Percentiles rank a stretch among this genome's conserved stretches.
Evolutionary conservation across 2,113 vertebrate species (phyloP).

Genomic region (Dasyornis broadbenti): DNA sequence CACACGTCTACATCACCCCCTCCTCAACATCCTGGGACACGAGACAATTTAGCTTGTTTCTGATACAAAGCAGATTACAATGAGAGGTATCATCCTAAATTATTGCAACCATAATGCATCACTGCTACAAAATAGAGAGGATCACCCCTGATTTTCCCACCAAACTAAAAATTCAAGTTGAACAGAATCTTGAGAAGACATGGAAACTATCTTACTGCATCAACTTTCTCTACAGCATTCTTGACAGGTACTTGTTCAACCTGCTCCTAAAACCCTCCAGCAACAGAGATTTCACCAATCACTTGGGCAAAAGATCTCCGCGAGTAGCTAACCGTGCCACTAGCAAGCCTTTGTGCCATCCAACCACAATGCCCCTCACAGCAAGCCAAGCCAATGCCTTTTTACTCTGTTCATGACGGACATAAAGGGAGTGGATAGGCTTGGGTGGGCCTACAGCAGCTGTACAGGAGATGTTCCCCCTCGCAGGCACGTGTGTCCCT

Average conservation of each 20-base stretch:
- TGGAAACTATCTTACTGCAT: background rate
- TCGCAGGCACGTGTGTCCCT: background rate
- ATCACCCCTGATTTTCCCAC: background rate
- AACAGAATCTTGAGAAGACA: background rate
- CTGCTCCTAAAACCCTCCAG: background rate
- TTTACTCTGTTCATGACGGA: fast-evolving
- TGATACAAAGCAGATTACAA: background rate
- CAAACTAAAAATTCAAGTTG: background rate
- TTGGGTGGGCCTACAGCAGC: background rate
- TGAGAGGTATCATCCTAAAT: background rate
- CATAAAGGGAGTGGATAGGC: too few species aligned
- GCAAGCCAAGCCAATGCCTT: background rate
- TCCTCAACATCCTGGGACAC: background rate
- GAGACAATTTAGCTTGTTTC: background rate
- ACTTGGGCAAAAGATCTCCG: background rate
- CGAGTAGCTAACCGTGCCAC: background rate
- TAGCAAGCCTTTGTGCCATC: background rate
- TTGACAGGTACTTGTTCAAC: background rate
- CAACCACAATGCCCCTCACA: background rate
- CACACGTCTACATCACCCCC: background rate
- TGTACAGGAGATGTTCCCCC: background rate
- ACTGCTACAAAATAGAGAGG: background rate
- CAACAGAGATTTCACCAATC: background rate
- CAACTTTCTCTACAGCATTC: background rate
- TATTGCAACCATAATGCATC: background rate